Evolutionary conservation across 2,888 invertebrate species (phyloP).

Genomic region (Tanytarsus gracilentus): DNA sequence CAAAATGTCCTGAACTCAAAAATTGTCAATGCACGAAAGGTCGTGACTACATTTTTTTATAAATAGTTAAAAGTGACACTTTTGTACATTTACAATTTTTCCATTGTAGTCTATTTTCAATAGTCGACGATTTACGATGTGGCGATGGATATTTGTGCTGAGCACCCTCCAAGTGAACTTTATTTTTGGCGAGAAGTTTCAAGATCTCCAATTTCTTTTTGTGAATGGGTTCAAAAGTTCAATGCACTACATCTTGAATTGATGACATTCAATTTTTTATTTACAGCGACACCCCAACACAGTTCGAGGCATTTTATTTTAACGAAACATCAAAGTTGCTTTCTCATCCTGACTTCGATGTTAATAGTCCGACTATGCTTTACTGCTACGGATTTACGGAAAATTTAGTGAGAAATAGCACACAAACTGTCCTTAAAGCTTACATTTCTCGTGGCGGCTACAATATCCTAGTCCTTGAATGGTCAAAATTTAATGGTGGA

Average conservation of each 20-base stretch:
- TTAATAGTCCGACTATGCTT: constrained; percentile 6
- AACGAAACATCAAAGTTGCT: constrained; percentile 6
- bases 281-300: neutral
- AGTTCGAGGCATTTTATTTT: constrained; percentile 3
- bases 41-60: too few relatives aligned
- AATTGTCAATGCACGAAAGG: too few relatives aligned
- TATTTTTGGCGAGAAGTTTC: neutral
- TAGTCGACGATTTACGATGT: too few relatives aligned
- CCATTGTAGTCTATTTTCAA: too few relatives aligned
- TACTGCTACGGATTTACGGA: constrained; percentile 23
- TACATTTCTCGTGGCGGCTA: constrained; percentile 45
- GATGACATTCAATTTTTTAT: neutral
- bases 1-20: too few relatives aligned
- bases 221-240: neutral
- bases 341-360: neutral
- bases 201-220: neutral
- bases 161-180: too few relatives aligned
- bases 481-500: constrained; percentile 48
- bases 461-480: constrained; percentile 45
- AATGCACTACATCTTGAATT: too few relatives aligned
- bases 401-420: constrained; percentile 3
- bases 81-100: too few relatives aligned
- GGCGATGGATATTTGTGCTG: neutral
- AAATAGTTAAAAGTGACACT: too few relatives aligned
- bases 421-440: constrained; percentile 43